A percentile compares a stretch with the other conserved stretches of the same genome.
Conservation (phyloP, 2,888 invertebrate genomes). For the Nebria brevicollis region DNA sequence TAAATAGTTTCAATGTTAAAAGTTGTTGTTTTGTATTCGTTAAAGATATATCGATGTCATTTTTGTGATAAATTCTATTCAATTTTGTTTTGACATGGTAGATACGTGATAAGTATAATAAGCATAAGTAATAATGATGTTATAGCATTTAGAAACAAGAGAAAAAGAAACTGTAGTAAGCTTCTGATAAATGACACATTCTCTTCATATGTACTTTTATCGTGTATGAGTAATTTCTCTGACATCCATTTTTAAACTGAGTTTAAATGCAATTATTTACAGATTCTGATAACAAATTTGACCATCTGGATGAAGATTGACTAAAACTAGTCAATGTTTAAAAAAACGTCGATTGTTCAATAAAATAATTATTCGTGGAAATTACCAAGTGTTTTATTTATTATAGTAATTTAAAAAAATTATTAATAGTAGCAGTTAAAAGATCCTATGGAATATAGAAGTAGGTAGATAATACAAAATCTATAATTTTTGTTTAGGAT, state of each 20-base stretch:
- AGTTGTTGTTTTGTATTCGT: constrained; percentile 32
- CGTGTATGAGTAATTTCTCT: not conserved
- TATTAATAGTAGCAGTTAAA: too few species aligned
- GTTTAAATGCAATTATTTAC: not conserved
- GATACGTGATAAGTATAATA: constrained; percentile 47
- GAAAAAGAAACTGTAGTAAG: not conserved
- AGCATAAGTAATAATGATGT: constrained; percentile 45
- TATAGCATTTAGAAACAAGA: constrained; percentile 11
- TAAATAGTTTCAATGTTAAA: constrained; percentile 36
- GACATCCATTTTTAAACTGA: not conserved
- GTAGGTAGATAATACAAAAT: too few species aligned
- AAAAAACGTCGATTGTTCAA: too few species aligned
- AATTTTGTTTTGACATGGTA: constrained; percentile 45
- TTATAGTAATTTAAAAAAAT: too few species aligned
- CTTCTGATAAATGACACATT: constrained; percentile 14
- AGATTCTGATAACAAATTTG: not conserved
- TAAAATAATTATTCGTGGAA: too few species aligned
- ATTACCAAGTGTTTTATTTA: too few species aligned
- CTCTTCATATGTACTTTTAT: constrained; percentile 4
- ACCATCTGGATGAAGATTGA: too few species aligned
- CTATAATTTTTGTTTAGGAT: too few species aligned
- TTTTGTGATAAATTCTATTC: constrained; percentile 46
- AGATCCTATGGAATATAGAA: too few species aligned
- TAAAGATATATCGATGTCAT: constrained; percentile 43
- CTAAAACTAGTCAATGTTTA: too few species aligned